Evolutionary conservation across 2,797 vertebrate genomes (phyloP).

Genomic region (Picus viridis): DNA sequence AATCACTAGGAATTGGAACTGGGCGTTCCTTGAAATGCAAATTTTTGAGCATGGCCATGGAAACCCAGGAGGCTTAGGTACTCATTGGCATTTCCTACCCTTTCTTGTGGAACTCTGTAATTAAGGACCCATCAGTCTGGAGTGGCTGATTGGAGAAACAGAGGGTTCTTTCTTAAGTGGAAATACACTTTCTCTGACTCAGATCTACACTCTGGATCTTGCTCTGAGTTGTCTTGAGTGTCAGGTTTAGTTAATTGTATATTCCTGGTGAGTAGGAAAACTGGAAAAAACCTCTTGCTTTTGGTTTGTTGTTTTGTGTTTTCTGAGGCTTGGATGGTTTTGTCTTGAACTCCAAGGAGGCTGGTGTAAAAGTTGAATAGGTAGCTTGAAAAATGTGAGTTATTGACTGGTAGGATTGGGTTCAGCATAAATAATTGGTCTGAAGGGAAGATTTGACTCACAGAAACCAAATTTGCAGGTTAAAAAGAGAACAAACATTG

Average conservation of each 20-base stretch:
- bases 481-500: not conserved
- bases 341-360: slow-evolving; percentile 45
- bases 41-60: slow-evolving; percentile 65
- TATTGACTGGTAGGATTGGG: slow-evolving; percentile 63
- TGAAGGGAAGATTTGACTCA: slow-evolving; percentile 52
- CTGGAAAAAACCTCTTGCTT: slow-evolving; percentile 1
- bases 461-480: slow-evolving; percentile 56
- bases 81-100: slow-evolving; percentile 50
- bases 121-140: slow-evolving; percentile 66
- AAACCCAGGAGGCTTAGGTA: slow-evolving; percentile 53
- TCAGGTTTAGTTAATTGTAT: slow-evolving; percentile 62
- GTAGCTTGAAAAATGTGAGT: slow-evolving; percentile 59
- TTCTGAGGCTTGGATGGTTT: slow-evolving; percentile 53
- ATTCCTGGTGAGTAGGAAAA: slow-evolving; percentile 42
- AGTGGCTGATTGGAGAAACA: slow-evolving; percentile 51
- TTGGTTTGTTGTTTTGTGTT: not conserved
- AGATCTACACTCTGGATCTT: slow-evolving; percentile 57
- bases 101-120: slow-evolving; percentile 64
- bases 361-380: slow-evolving; percentile 18
- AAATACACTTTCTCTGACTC: slow-evolving; percentile 63
- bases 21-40: slow-evolving; percentile 63
- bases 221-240: slow-evolving; percentile 56
- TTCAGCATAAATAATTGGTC: slow-evolving; percentile 66
- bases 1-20: slow-evolving; percentile 24
- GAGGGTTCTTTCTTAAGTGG: slow-evolving; percentile 51